Base-by-base conservation (phyloP, 2,113 vertebrate species). In the Gila orcuttii region DNA sequence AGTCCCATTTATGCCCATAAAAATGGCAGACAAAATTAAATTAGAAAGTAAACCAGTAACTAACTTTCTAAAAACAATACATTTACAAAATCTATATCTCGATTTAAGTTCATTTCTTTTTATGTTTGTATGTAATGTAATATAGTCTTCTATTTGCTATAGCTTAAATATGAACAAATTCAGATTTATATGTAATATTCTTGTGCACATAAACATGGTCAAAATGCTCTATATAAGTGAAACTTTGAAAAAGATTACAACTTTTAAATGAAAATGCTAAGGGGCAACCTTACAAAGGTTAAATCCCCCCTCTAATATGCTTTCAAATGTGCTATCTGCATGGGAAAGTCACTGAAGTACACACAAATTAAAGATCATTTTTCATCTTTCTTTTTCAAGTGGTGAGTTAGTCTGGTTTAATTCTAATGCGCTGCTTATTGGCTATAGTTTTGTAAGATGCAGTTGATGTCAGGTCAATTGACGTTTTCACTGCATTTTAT, bases 321-420 rank as follows among this genome's bases (percentile, higher is more conserved):
- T 80, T 80, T 45, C 23, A 39, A 60, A 42, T 79, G 42, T 79
- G 23, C 23, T 25, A 28, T 39, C 31, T 42, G 7, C 7, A 25
- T 21, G 15, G 12, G 15, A 60, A 42, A 5, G 57, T 6, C 36
- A 62, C 55, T 13, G 10, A 45, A 62, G 77, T 60, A 42, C 77
- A 42, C 21, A 25, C 21, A 79, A 23, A 79, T 79, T 25, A 42
- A 42, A 79, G n/a, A 28, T 62, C 21, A 45, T 79, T 57, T 25
- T 62, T n/a, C 21, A 25, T 79, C 1, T 79, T 17, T 62, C n/a
- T 36, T 79, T 45, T 62, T 62, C 57, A 79, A 75, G 71, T 75
- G 36, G 36, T 17, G 57, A 64, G 39, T 45, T 60, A 64, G 39
- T 36, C 23, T 64, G 7, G 3, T 45, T 47, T 47, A 47, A 80